phyloP scores from a whole-genome alignment of 2,888 invertebrate genomes.

The Nomada ruficornis region DNA sequence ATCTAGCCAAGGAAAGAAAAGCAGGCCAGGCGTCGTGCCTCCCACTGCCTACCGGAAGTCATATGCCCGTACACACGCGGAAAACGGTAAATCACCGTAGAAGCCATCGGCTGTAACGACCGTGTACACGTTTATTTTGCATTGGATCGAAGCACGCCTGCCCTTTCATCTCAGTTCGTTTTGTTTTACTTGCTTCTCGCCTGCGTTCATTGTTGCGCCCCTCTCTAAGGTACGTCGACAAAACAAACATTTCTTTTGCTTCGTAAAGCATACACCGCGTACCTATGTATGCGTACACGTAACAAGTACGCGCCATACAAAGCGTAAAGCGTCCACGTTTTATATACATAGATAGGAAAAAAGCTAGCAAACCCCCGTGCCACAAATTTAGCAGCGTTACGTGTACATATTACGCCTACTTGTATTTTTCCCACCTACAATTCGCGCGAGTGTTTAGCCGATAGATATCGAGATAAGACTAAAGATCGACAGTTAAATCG shows the following conservation, averaged over 20 bases:
- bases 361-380: no score
- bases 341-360: no score
- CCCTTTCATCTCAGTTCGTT: conserved; percentile 31
- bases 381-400: no score
- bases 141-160: conserved; percentile 47
- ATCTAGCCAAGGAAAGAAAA: conserved; percentile 51
- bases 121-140: conserved; percentile 48
- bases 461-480: no score
- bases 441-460: no score
- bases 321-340: no score
- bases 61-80: conserved; percentile 83
- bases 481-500: no score
- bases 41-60: conserved; percentile 77
- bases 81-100: conserved; percentile 81
- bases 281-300: neutral
- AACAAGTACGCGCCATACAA: no score
- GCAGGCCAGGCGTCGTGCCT: conserved; percentile 64
- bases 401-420: no score
- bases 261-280: conserved; percentile 2
- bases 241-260: conserved; percentile 1
- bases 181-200: conserved; percentile 48
- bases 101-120: conserved; percentile 52
- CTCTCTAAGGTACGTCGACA: conserved; percentile 43
- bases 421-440: no score
- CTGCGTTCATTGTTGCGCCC: conserved; percentile 50